These are phyloP conservation scores for Smutsia gigantea DNA, from an alignment of 2,797 vertebrate species.

Conservation along the genomic window DNA sequence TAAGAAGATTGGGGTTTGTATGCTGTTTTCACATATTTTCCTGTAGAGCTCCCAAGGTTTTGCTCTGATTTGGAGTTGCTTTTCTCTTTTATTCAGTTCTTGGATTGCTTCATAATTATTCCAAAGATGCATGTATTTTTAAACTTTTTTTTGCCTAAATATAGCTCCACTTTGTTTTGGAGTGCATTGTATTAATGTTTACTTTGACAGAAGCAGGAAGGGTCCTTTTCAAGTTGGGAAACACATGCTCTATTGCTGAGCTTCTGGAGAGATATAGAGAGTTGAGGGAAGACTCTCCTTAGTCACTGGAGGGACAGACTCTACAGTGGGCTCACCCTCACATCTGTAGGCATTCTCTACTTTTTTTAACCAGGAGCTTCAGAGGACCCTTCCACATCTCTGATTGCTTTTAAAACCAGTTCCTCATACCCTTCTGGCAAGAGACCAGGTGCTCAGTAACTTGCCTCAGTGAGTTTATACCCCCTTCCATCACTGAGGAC, in stretches of 20 bases:
- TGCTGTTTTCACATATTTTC: conserved; percentile 16
- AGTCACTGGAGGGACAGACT: background rate
- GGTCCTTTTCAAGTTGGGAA: background rate
- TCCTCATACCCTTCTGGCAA: background rate
- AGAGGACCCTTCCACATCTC: background rate
- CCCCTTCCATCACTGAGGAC: background rate
- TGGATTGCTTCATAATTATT: background rate
- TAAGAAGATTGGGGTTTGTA: conserved; percentile 5
- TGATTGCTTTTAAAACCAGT: background rate
- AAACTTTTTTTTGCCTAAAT: background rate
- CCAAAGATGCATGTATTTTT: background rate
- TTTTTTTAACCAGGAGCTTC: background rate
- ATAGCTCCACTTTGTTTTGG: background rate
- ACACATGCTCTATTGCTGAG: background rate
- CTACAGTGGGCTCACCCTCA: rapidly evolving
- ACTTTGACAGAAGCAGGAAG: background rate
- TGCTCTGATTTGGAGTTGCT: background rate
- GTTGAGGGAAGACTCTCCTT: background rate
- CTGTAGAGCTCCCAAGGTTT: conserved; percentile 1
- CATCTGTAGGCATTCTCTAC: background rate
- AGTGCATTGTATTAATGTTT: background rate
- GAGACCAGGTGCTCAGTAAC: background rate
- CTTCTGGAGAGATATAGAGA: background rate
- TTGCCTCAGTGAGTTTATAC: background rate
- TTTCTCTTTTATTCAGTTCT: conserved; percentile 17